Evolutionary conservation across 2,888 invertebrate species (phyloP), one percentile per base, ranked within the genome.

Genomic region (Ptychoptera contaminata): DNA sequence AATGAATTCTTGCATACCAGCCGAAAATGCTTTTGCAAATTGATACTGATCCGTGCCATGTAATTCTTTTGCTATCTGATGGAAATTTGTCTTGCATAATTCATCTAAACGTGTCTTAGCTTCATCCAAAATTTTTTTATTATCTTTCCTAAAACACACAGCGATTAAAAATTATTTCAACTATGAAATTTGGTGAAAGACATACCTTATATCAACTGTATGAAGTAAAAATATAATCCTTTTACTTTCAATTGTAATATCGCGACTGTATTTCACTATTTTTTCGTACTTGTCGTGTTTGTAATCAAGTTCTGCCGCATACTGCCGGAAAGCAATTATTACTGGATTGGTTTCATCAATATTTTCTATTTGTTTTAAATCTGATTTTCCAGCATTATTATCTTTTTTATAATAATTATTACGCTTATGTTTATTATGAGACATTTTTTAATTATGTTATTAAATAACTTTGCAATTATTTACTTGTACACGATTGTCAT

Each of bases 181-280:
- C 7, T 12, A 35, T 29, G 11, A 35, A 36, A 16, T 7, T 7
- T 5, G 7, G 8, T 16, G 10, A 37, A 29, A 29, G 8, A 44
- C 42, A 48, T 50, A 56, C 56, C 47, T 53, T 4, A 50, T 37
- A 45, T 76, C 73, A 42, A 79, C 69, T 31, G 83, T 80, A 60
- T 92, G 92, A 15, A 93, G 64, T 10, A 85, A 63, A 60, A 90
- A 92, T 52, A 92, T 93, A 6, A 86, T 80, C 47, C 90, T 69
- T 59, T 93, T 93, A 63, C 90, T 87, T 57, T 91, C 88, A 51
- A 90, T 87, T 0, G 88, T 90, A 15, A 90, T 75, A 57, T 90
- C 91, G 23, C 90, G 70, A 49, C 82, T 77, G 0, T 82, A 60
- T 65, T 91, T 90, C 0, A 90, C 76, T 30, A 92, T 73, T 38